Conservation (phyloP, 2,797 vertebrate genomes). For the Ctenopoma multispine region DNA sequence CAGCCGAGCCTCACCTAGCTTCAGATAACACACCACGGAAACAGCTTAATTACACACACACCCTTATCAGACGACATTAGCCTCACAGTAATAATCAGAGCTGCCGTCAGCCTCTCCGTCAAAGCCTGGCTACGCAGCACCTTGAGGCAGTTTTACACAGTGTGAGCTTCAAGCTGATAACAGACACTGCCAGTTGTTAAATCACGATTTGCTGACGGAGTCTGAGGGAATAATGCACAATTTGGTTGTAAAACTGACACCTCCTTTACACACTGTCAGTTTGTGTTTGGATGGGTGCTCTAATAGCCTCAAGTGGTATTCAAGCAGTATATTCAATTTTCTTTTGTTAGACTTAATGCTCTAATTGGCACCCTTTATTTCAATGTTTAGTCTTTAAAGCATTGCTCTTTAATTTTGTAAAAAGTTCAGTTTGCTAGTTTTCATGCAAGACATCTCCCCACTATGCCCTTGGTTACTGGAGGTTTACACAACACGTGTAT, state of each 20-base stretch:
- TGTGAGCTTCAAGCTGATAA: slow-evolving; percentile 73
- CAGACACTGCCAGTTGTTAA: slow-evolving; percentile 71
- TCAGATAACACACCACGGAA: slow-evolving; percentile 74
- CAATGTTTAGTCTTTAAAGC: not conserved
- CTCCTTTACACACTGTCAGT: slow-evolving; percentile 54
- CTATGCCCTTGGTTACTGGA: slow-evolving; percentile 12
- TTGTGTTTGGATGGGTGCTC: slow-evolving; percentile 50
- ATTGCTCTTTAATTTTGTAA: not conserved
- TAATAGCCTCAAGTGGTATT: slow-evolving; percentile 43
- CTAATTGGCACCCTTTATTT: slow-evolving; percentile 22
- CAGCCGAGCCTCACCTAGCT: slow-evolving; percentile 66
- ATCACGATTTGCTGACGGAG: slow-evolving; percentile 76
- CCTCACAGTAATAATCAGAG: slow-evolving; percentile 77
- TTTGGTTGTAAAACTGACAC: slow-evolving; percentile 70
- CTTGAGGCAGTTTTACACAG: slow-evolving; percentile 67
- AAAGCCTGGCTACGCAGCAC: slow-evolving; percentile 71
- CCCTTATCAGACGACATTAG: slow-evolving; percentile 82
- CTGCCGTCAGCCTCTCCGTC: slow-evolving; percentile 68
- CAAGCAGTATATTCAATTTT: slow-evolving; percentile 18
- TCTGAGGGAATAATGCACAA: slow-evolving; percentile 66
- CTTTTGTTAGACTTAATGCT: slow-evolving; percentile 14
- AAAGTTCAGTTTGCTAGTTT: slow-evolving; percentile 11
- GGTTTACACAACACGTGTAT: slow-evolving; percentile 16
- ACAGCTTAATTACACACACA: slow-evolving; percentile 81
- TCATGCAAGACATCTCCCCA: not conserved